Evolutionary conservation across 2,888 invertebrate genomes (phyloP).

Genomic region (Drosophila kuntzei): DNA sequence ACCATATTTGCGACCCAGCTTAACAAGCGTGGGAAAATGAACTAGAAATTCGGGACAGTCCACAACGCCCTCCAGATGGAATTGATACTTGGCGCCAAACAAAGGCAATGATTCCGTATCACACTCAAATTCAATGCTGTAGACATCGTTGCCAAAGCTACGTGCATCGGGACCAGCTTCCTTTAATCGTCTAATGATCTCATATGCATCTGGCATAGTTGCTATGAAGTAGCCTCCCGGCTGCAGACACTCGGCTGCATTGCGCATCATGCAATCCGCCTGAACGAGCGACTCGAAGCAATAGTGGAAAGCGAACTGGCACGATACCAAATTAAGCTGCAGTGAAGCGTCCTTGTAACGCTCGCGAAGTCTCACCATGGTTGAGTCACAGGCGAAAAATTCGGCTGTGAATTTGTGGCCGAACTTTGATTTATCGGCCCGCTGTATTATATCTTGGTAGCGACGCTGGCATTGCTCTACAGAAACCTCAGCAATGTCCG

Average conservation of each 20-base stretch:
- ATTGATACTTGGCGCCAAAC: constrained; percentile 98
- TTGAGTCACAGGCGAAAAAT: constrained; percentile 96
- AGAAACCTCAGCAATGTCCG: constrained; percentile 97
- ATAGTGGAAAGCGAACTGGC: constrained; percentile 99
- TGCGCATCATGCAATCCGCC: constrained; percentile 96
- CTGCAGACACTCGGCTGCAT: constrained; percentile 95
- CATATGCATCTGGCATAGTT: constrained; percentile 97
- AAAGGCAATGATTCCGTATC: constrained; percentile 90
- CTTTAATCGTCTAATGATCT: constrained; percentile 92
- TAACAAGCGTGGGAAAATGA: constrained; percentile 94
- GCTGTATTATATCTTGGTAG: constrained; percentile 89
- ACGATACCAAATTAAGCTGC: constrained; percentile 95
- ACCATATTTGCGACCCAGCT: constrained; percentile 90
- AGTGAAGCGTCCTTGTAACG: constrained; percentile 92
- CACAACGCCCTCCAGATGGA: constrained; percentile 97
- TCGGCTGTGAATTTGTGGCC: constrained; percentile 92
- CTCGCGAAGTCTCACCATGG: constrained; percentile 92
- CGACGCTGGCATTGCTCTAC: constrained; percentile 95
- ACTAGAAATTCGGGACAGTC: constrained; percentile 99
- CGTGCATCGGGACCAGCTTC: constrained; percentile 85
- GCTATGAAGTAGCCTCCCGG: constrained; percentile 98
- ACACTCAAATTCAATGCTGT: constrained; percentile 90
- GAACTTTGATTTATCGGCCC: constrained; percentile 75
- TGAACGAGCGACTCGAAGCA: constrained; percentile 95
- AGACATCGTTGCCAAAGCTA: constrained; percentile 92